These are phyloP conservation scores for Cinclus cinclus DNA, from an alignment of 2,113 vertebrate species.

Conservation along the genomic window DNA sequence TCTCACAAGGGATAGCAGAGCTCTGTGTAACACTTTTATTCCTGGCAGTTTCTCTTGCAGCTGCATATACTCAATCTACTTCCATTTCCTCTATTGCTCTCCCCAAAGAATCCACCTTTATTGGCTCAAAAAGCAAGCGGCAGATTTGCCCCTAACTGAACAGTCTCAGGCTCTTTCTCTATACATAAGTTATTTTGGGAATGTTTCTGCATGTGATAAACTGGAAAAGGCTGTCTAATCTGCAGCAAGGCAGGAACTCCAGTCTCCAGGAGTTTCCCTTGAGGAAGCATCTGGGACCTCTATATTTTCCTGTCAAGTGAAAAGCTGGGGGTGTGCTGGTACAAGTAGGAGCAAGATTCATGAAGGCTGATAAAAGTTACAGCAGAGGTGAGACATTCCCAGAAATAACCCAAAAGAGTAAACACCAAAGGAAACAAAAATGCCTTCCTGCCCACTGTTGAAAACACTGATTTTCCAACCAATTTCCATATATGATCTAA, in stretches of 20 bases:
- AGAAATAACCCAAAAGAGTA: background rate
- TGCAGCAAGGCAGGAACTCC: background rate
- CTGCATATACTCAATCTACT: constrained; percentile 19
- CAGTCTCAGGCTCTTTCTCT: background rate
- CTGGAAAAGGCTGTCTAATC: background rate
- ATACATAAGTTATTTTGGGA: constrained; percentile 39
- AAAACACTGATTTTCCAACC: background rate
- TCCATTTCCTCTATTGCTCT: background rate
- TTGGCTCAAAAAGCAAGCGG: constrained; percentile 32
- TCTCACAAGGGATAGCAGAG: background rate
- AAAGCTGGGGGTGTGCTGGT: background rate
- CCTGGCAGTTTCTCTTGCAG: constrained; percentile 44
- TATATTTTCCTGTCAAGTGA: background rate
- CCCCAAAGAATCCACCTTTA: constrained; percentile 21
- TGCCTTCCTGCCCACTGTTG: background rate
- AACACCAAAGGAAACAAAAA: background rate
- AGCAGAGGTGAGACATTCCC: background rate
- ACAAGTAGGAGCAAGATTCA: background rate
- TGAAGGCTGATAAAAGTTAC: background rate
- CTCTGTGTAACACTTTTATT: background rate
- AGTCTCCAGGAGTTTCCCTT: background rate
- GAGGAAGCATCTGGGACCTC: background rate
- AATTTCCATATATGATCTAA: background rate
- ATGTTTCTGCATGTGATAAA: background rate
- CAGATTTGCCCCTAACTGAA: background rate